phyloP scores from a whole-genome alignment of 53 echinoderm and acorn worm genomes.

The Paracentrotus lividus region DNA sequence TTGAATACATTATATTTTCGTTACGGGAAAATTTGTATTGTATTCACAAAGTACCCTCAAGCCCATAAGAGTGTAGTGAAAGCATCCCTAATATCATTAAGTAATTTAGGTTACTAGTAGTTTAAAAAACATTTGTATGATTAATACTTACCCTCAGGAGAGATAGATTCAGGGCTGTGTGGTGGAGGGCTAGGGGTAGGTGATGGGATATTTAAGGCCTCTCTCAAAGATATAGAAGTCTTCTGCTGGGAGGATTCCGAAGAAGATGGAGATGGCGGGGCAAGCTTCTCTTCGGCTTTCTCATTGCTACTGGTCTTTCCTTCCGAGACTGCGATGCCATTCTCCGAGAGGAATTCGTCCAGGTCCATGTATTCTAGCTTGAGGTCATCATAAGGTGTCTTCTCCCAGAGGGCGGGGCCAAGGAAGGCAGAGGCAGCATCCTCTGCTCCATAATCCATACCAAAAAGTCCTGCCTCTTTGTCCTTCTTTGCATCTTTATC shows the following conservation, averaged over 20 bases:
- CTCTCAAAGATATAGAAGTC: not conserved
- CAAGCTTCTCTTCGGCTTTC: not conserved
- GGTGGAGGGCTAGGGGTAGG: conserved; percentile 68
- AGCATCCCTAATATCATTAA: no score
- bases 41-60: no score
- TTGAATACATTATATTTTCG: no score
- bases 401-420: conserved; percentile 96
- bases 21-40: no score
- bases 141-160: conserved; percentile 7
- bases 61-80: no score
- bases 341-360: conserved; percentile 93
- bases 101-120: no score
- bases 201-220: conserved; percentile 47
- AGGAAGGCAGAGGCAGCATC: conserved; percentile 95
- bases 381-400: conserved; percentile 88
- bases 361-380: conserved; percentile 99
- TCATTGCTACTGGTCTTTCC: conserved; percentile 32
- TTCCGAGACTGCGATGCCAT: conserved; percentile 78
- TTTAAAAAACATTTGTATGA: no score
- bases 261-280: not conserved
- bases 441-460: conserved; percentile 58
- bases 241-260: not conserved
- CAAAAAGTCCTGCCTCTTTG: conserved; percentile 74
- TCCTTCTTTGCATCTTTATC: conserved; percentile 70
- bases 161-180: not conserved